These are phyloP conservation scores for Cyanistes caeruleus DNA, from an alignment of 2,113 vertebrate genomes.

Conservation along the genomic window DNA sequence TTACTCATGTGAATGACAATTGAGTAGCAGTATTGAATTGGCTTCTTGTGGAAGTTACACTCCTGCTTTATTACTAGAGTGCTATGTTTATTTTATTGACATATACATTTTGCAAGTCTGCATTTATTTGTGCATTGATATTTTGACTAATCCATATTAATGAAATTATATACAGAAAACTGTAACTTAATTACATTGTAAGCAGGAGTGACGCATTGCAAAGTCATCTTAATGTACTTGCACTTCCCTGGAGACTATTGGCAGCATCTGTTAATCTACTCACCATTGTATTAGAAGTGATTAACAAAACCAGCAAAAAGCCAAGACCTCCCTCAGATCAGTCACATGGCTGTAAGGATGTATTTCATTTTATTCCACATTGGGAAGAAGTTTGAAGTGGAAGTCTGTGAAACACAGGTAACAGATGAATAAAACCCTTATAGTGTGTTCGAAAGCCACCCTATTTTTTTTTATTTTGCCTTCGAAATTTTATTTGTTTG, in stretches of 20 bases:
- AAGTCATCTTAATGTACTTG: slow-evolving; percentile 65
- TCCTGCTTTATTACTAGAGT: not conserved
- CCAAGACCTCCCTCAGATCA: not conserved
- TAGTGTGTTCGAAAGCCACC: not conserved
- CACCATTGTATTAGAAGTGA: slow-evolving; percentile 51
- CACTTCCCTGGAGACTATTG: slow-evolving; percentile 1
- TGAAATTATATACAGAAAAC: slow-evolving; percentile 46
- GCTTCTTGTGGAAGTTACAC: not conserved
- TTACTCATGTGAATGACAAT: not conserved
- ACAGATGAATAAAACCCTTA: not conserved
- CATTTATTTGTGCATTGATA: slow-evolving; percentile 46
- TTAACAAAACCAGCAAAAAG: slow-evolving; percentile 7
- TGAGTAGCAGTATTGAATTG: not conserved
- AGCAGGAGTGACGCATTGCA: slow-evolving; percentile 41
- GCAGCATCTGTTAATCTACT: slow-evolving; percentile 45
- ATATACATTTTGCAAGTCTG: slow-evolving; percentile 23
- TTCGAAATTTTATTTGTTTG: not conserved
- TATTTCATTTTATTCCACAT: not conserved
- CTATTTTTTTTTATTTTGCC: not conserved
- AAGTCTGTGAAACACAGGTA: not conserved
- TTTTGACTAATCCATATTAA: slow-evolving; percentile 54
- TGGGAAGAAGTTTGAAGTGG: not conserved
- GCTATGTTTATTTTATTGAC: not conserved
- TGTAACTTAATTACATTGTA: slow-evolving; percentile 47
- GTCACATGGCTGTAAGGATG: not conserved